Evolutionary conservation across 1,140 invertebrate species (phyloP).

Genomic region (Drosophila miranda): DNA sequence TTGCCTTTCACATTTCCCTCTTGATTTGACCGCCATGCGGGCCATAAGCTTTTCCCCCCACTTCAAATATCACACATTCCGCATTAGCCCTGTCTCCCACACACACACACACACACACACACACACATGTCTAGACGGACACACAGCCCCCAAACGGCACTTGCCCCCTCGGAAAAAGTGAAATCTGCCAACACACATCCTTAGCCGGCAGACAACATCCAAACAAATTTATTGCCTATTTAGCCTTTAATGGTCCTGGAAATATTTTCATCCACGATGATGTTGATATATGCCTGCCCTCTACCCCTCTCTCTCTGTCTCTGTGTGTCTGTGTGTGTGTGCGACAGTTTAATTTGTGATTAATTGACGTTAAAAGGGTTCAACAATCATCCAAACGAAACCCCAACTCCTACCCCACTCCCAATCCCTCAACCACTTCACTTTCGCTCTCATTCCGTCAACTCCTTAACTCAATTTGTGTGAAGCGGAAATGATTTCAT

Average conservation of each 20-base stretch:
- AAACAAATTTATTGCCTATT: conserved; percentile 78
- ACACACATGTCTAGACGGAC: conserved; percentile 56
- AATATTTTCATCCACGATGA: conserved; percentile 73
- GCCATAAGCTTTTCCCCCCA: conserved; percentile 15
- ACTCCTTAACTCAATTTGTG: conserved; percentile 60
- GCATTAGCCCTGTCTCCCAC: conserved; percentile 33
- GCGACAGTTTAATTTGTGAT: conserved; percentile 76
- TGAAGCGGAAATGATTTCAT: conserved; percentile 72
- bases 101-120: too few species aligned
- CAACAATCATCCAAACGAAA: conserved; percentile 36
- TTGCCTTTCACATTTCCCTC: conserved; percentile 17
- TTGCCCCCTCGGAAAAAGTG: conserved; percentile 15
- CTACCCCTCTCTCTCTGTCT: not conserved
- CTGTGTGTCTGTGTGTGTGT: not conserved
- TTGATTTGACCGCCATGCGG: conserved; percentile 27
- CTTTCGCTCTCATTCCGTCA: conserved; percentile 59
- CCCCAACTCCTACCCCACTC: not conserved
- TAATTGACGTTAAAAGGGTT: conserved; percentile 81
- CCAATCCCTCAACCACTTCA: conserved; percentile 50
- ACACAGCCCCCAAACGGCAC: conserved; percentile 12
- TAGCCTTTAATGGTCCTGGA: conserved; percentile 72
- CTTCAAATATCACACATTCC: conserved; percentile 2
- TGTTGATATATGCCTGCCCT: conserved; percentile 34
- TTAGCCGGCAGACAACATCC: conserved; percentile 63
- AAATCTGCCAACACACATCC: conserved; percentile 65